phyloP scores from a whole-genome alignment of 2,797 vertebrate genomes.

The Chanos chanos region DNA sequence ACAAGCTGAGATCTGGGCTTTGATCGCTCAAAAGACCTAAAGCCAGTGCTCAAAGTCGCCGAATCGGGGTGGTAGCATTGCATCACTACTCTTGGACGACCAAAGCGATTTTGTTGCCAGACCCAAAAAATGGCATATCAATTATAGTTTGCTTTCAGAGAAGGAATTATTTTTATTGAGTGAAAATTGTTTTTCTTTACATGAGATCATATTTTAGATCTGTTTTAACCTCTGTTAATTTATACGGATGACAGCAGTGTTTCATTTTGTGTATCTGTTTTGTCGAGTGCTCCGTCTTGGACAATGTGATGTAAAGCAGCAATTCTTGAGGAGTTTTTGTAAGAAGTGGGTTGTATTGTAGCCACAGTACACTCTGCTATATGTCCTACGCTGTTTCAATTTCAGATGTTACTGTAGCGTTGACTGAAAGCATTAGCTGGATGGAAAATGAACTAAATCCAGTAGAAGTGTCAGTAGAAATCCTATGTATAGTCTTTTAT shows the following conservation, averaged over 20 bases:
- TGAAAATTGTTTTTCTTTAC: constrained; percentile 47
- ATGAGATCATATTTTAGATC: constrained; percentile 49
- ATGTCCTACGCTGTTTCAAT: too few species aligned
- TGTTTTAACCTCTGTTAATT: constrained; percentile 26
- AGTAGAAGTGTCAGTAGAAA: too few species aligned
- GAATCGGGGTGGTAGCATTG: constrained; percentile 40
- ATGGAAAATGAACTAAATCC: too few species aligned
- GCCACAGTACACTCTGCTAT: too few species aligned
- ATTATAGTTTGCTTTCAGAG: constrained; percentile 38
- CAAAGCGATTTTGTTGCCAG: constrained; percentile 27
- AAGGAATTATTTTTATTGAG: constrained; percentile 50
- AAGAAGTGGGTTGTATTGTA: too few species aligned
- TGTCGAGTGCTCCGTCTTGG: too few species aligned
- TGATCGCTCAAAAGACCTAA: constrained; percentile 38
- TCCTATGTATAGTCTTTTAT: too few species aligned
- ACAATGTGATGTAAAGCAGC: too few species aligned
- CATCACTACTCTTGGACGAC: constrained; percentile 38
- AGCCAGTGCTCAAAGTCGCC: constrained; percentile 15
- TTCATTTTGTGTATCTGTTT: constrained; percentile 27
- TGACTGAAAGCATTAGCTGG: too few species aligned
- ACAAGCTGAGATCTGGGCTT: constrained; percentile 35
- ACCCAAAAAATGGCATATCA: constrained; percentile 45
- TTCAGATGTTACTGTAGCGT: too few species aligned
- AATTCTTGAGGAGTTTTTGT: too few species aligned
- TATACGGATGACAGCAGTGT: constrained; percentile 28